These are phyloP conservation scores for Enteromius treurensis DNA, from an alignment of 2,797 vertebrate genomes.

Conservation along the genomic window DNA sequence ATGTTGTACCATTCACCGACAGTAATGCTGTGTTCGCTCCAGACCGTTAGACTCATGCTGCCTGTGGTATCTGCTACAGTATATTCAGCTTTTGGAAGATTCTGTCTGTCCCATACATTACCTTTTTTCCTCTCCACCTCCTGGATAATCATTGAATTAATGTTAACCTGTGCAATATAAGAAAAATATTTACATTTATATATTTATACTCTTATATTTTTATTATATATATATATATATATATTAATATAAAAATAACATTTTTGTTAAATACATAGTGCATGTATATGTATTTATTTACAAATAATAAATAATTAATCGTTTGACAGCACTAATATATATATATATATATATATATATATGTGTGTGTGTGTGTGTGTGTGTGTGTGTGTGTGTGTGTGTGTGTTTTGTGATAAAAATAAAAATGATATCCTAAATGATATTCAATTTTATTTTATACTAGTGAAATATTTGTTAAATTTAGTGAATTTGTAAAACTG, in stretches of 20 bases:
- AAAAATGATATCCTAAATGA: background rate
- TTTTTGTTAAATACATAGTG: no score
- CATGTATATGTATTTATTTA: no score
- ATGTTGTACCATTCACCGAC: slow-evolving; percentile 37
- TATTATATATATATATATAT: no score
- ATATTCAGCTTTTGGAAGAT: slow-evolving; percentile 11
- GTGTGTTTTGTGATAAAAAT: background rate
- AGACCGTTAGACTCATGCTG: background rate
- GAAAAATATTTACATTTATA: background rate
- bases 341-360: no score
- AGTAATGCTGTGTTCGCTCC: background rate
- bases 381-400: no score
- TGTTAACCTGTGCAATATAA: slow-evolving; percentile 15
- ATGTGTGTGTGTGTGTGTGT: no score
- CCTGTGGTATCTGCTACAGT: slow-evolving; percentile 22
- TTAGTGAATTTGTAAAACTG: background rate
- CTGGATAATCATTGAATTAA: slow-evolving; percentile 29
- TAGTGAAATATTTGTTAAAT: background rate
- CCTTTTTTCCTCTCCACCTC: background rate
- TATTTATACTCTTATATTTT: no score
- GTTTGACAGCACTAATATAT: no score
- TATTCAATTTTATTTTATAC: background rate
- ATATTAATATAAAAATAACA: no score
- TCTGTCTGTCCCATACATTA: background rate
- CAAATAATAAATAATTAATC: no score